Base-by-base conservation (phyloP, 2,888 invertebrate species). In the Tanytarsus gracilentus region DNA sequence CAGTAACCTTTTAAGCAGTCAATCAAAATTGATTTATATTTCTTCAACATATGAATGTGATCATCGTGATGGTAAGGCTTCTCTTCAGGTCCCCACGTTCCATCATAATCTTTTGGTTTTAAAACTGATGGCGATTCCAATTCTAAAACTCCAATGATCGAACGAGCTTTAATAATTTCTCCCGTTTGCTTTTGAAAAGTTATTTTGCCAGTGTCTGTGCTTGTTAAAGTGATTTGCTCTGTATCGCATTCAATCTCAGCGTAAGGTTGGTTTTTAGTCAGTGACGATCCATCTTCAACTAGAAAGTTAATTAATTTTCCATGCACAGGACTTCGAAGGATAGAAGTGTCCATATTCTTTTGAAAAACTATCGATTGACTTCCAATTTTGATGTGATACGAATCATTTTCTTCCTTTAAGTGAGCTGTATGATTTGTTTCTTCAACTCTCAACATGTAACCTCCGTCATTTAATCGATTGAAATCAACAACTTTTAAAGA, bases 171-270 rank as follows among this genome's bases (percentile, higher is more conserved):
- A 55, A 98, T 73, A 0, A 97, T 90, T 1, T 96, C 94, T 0
- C 97, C 98, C 0, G 95, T 86, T 2, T 96, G 79, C 65, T 95
- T 87, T 1, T 81, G 77, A 77, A 90, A 96, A 50, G 86, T 87
- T 2, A 97, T 79, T n/a, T 82, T 83, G 11, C 97, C 97, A 1
- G 87, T 82, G 70, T 96, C 96, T 7, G 82, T 80, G 0, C 93
- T 87, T 0, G 91, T 85, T 2, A 99, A 76, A 0, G 96, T 95
- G 95, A 99, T 98, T 49, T 99, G 92, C 95, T 97, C 96, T 76
- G 98, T 98, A 98, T 98, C 98, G 30, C 85, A 88, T 78, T 99
- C 99, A 66, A 99, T 98, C 76, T 98, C 97, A 9, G 96, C 98
- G 69, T 88, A 99, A 0, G 94, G 86, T 71, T 95, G 94, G 0